These are phyloP conservation scores for Pachyseris speciosa DNA, from an alignment of 64 coral and sea anemone genomes.

Conservation along the genomic window DNA sequence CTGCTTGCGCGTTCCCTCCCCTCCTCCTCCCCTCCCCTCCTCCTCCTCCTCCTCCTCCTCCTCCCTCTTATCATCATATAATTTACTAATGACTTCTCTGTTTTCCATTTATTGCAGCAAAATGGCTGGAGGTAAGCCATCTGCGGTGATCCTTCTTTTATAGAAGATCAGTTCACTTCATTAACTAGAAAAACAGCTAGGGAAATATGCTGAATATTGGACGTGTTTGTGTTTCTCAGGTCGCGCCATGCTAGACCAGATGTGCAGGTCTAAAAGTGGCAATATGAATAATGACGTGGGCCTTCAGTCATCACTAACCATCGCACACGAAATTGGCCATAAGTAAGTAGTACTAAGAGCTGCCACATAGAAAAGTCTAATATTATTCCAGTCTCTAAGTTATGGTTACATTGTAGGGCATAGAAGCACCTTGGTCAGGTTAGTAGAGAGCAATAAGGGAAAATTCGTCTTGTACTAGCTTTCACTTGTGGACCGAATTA, in stretches of 20 bases:
- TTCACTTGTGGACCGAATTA: too few species aligned
- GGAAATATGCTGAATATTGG: not conserved
- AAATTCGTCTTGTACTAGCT: too few species aligned
- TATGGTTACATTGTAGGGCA: too few species aligned
- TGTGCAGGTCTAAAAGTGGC: not conserved
- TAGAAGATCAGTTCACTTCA: not conserved
- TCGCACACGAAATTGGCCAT: conserved; percentile 31
- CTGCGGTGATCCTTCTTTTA: not conserved
- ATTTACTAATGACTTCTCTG: not conserved
- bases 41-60: not conserved
- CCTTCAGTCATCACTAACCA: not conserved
- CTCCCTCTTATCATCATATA: not conserved
- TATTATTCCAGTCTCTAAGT: too few species aligned
- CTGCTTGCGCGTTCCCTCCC: not conserved
- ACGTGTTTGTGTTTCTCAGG: not conserved
- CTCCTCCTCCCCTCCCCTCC: too few species aligned
- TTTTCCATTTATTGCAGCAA: not conserved
- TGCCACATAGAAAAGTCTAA: not conserved
- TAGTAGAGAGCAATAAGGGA: too few species aligned
- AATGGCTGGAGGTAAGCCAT: not conserved
- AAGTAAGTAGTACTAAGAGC: not conserved
- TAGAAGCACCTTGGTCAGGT: too few species aligned
- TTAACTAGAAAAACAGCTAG: not conserved
- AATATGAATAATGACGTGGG: conserved; percentile 13
- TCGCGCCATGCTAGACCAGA: not conserved